Conservation (phyloP, 2,888 invertebrate species). For the Chironomus riparius region DNA sequence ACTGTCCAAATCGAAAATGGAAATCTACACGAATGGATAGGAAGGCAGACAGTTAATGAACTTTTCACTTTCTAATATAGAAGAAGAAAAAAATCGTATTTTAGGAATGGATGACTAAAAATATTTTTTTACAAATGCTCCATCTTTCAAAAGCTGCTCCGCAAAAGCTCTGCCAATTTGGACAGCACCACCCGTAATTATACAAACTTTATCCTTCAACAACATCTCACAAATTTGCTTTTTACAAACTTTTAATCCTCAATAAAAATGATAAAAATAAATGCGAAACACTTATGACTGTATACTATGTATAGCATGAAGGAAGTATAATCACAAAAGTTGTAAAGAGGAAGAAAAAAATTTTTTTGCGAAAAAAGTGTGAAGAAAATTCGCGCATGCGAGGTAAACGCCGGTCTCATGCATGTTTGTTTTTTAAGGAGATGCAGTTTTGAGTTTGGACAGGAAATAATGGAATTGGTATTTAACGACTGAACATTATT, state of each 20-base stretch:
- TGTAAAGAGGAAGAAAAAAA: too few species aligned
- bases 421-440: too few species aligned
- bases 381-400: background rate
- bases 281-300: too few species aligned
- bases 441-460: too few species aligned
- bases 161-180: constrained; percentile 65
- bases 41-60: constrained; percentile 1
- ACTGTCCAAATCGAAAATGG: constrained; percentile 63
- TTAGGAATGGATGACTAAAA: background rate
- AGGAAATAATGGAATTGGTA: too few species aligned
- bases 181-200: constrained; percentile 64
- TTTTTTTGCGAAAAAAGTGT: background rate
- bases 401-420: background rate
- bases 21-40: constrained; percentile 47
- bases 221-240: background rate
- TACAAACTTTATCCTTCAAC: constrained; percentile 61
- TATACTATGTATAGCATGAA: too few species aligned
- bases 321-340: too few species aligned
- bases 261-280: background rate
- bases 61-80: background rate
- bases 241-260: background rate
- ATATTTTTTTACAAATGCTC: constrained; percentile 52
- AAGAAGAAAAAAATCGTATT: background rate
- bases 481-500: too few species aligned
- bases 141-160: constrained; percentile 60